Percentiles rank a stretch among this genome's conserved stretches.
Conservation (phyloP, 2,797 vertebrate genomes). For the Sebastiscus tertius region DNA sequence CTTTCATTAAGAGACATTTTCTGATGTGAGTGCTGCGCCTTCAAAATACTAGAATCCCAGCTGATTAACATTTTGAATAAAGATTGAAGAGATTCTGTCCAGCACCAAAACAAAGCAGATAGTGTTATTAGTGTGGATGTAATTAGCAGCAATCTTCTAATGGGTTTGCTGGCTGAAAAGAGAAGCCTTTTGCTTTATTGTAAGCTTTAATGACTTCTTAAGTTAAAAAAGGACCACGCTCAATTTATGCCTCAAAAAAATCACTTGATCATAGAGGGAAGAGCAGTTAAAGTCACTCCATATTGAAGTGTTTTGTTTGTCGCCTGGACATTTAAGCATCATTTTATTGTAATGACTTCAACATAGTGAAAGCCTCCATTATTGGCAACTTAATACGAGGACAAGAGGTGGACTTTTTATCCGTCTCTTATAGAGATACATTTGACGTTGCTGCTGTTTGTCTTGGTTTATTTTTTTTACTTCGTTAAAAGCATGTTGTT, state of each 20-base stretch:
- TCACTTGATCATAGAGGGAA: background rate
- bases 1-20: background rate
- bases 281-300: background rate
- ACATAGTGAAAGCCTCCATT: background rate
- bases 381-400: background rate
- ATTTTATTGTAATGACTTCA: background rate
- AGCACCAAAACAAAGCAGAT: background rate
- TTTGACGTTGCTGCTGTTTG: background rate
- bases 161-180: background rate
- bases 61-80: background rate
- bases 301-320: background rate
- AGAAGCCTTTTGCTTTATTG: background rate
- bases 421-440: background rate
- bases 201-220: background rate
- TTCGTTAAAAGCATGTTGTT: background rate
- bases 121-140: background rate
- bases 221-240: background rate
- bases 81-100: background rate
- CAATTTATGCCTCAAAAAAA: background rate
- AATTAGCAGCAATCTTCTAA: background rate
- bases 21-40: background rate
- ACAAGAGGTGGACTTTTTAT: background rate
- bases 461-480: background rate
- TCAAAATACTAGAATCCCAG: background rate
- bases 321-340: background rate